Evolutionary conservation across 2,113 vertebrate species (phyloP), one percentile per base, ranked within the genome.

Genomic region (Nesoenas mayeri): DNA sequence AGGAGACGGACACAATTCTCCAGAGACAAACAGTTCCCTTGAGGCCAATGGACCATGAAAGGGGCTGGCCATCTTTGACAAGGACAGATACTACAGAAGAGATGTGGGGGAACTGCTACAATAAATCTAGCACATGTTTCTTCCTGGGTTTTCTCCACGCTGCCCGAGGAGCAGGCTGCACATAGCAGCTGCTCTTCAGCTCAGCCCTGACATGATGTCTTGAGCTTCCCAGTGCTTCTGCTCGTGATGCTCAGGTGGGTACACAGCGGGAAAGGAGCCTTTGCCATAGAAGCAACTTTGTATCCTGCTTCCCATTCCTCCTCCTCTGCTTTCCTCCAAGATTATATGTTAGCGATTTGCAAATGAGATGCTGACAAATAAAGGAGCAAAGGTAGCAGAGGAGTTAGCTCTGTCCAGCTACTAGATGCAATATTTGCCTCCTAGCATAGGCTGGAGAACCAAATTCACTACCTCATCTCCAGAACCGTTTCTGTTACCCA

Each of bases 1-100:
- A 93, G 92, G 84, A 71, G 80, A 65, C 21, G 44, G 73, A 70
- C 2, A 2, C 25, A 57, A 24, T 62, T 93, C 95, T 79, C 79
- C 64, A 58, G 77, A 84, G 70, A 69, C n/a, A 17, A 75, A 77
- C 20, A 47, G 70, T 20, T 80, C 75, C 71, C 79, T 47, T 14
- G 71, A 89, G 79, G 62, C 81, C 89, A 89, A 56, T 73, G 2
- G 20, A 57, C 81, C 8, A 0, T 83, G 88, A 87, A 95, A 86
- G 50, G 71, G 87, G 89, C 61, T 92, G 92, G 66, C 62, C 77
- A 65, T 62, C 38, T 8, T 29, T 72, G 74, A 79, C 82, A 92
- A 85, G 85, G 82, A 92, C 61, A 80, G 79, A 89, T 74, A 54
- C 16, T 36, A 53, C 42, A 56, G 64, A 88, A 71, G 44, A 65